These are phyloP conservation scores for Acrobasis suavella DNA, from an alignment of 2,888 invertebrate genomes.

Conservation along the genomic window DNA sequence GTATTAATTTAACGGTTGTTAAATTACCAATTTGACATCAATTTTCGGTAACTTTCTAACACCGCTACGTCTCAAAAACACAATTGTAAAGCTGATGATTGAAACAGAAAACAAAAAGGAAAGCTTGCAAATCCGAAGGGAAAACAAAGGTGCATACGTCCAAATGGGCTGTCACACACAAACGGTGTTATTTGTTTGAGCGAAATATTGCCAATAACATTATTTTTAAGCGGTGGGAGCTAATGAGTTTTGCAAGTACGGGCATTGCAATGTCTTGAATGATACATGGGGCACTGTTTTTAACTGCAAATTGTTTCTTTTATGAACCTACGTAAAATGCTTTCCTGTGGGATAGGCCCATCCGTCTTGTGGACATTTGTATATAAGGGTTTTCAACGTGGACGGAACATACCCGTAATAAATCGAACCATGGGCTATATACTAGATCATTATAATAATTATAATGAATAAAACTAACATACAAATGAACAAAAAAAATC, in stretches of 20 bases:
- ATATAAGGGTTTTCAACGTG: too few relatives aligned
- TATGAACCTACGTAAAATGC: neutral
- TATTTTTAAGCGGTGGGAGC: constrained; percentile 26
- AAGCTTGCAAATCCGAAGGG: neutral
- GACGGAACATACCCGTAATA: too few relatives aligned
- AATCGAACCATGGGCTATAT: too few relatives aligned
- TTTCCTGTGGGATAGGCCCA: too few relatives aligned
- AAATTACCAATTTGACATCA: too few relatives aligned
- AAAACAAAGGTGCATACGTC: constrained; percentile 4
- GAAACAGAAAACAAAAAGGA: constrained; percentile 10
- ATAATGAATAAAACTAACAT: too few relatives aligned
- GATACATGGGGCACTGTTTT: constrained; percentile 8
- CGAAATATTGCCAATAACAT: constrained; percentile 40
- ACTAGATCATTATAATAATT: too few relatives aligned
- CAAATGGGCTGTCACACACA: constrained; percentile 37
- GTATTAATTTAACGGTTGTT: too few relatives aligned
- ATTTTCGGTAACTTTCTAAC: neutral
- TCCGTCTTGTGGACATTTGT: too few relatives aligned
- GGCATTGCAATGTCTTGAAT: neutral
- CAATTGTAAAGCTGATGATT: neutral
- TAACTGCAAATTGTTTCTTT: neutral
- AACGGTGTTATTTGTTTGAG: constrained; percentile 31
- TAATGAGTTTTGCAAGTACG: constrained; percentile 22
- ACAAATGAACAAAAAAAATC: too few relatives aligned
- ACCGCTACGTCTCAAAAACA: neutral